Conservation (phyloP, 2,888 invertebrate genomes). For the Allophyes oxyacanthae region DNA sequence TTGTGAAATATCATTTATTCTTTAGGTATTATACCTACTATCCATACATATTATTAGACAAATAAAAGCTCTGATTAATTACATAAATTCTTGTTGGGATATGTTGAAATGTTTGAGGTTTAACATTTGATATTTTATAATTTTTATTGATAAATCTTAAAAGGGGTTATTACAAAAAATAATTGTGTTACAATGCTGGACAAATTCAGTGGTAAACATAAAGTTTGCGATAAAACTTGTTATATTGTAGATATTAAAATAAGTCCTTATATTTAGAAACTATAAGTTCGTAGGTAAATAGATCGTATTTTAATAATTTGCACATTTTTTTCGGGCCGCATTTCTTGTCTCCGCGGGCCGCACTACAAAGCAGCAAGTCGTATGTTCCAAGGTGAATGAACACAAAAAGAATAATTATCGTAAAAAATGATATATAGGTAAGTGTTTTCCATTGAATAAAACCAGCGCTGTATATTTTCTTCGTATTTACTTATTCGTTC, state of each 20-base stretch:
- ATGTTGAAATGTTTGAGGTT: conserved; percentile 49
- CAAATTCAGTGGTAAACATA: conserved; percentile 1
- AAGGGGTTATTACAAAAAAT: conserved; percentile 35
- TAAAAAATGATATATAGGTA: too few relatives aligned
- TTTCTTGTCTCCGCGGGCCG: conserved; percentile 3
- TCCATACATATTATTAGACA: conserved; percentile 53
- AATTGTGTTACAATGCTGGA: conserved; percentile 21
- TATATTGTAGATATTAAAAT: too few relatives aligned
- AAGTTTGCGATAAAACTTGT: not conserved
- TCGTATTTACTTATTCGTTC: conserved; percentile 16
- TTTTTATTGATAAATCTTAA: conserved; percentile 32
- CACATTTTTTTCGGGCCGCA: not conserved
- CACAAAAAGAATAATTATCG: too few relatives aligned
- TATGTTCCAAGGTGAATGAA: too few relatives aligned
- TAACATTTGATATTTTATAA: conserved; percentile 30
- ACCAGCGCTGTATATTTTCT: conserved; percentile 26
- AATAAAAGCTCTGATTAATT: conserved; percentile 59
- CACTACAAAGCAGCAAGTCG: not conserved
- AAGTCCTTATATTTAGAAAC: too few relatives aligned
- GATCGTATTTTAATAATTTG: too few relatives aligned
- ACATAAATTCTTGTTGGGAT: conserved; percentile 58
- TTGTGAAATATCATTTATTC: conserved; percentile 51
- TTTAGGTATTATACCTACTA: conserved; percentile 27
- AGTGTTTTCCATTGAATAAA: conserved; percentile 1
- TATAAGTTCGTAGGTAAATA: too few relatives aligned